A percentile compares a stretch with the other conserved stretches of the same genome.
Evolutionary conservation across 2,797 vertebrate genomes (phyloP).

Genomic region (Pseudochaenichthys georgianus): DNA sequence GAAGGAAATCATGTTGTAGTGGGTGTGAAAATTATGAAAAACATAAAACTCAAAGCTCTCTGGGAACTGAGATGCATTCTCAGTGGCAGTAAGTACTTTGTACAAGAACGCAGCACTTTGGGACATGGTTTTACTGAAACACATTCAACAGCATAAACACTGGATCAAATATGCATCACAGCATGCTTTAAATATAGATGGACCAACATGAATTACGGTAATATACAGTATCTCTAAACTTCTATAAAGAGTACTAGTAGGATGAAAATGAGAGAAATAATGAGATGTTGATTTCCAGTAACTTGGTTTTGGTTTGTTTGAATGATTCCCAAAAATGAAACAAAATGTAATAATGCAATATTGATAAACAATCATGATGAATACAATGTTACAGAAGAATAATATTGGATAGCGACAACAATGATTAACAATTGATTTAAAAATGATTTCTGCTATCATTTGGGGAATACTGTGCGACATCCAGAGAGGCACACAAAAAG

Average conservation of each 20-base stretch:
- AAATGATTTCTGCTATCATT: background rate
- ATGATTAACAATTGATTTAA: constrained; percentile 17
- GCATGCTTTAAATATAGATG: constrained; percentile 55
- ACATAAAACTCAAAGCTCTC: constrained; percentile 4
- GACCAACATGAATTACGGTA: constrained; percentile 31
- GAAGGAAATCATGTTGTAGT: background rate
- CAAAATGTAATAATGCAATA: background rate
- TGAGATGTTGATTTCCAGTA: constrained; percentile 27
- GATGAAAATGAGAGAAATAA: constrained; percentile 29
- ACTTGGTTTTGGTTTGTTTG: background rate
- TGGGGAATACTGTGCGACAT: background rate
- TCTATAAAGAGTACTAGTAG: constrained; percentile 16
- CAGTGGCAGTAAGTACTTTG: constrained; percentile 26
- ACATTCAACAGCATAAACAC: constrained; percentile 39
- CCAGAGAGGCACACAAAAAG: background rate
- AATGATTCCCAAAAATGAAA: constrained; percentile 14
- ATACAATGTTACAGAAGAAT: background rate
- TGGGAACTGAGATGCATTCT: constrained; percentile 26
- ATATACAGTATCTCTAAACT: constrained; percentile 12
- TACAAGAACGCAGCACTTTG: constrained; percentile 19
- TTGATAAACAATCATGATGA: background rate
- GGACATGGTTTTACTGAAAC: constrained; percentile 28
- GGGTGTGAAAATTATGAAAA: constrained; percentile 22
- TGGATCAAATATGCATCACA: constrained; percentile 62
- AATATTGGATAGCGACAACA: background rate